Evolutionary conservation across 2,888 invertebrate species (phyloP).

Genomic region (Spodoptera picta): DNA sequence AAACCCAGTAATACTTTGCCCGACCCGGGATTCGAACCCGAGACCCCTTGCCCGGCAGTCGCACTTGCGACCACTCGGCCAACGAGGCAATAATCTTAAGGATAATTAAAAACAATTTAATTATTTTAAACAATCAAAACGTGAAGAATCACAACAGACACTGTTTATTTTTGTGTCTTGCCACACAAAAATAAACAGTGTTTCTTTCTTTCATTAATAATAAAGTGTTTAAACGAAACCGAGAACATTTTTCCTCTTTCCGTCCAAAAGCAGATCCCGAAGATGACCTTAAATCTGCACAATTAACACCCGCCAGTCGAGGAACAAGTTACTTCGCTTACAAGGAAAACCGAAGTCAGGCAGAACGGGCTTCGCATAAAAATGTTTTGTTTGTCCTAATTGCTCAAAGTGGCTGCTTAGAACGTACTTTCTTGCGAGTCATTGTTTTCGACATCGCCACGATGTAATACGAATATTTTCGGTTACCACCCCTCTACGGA

Average conservation of each 20-base stretch:
- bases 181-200: background rate
- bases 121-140: no score
- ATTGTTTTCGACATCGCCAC: conserved; percentile 84
- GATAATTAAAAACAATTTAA: no score
- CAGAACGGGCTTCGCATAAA: conserved; percentile 75
- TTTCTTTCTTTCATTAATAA: background rate
- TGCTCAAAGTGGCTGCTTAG: conserved; percentile 86
- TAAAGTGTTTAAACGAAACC: background rate
- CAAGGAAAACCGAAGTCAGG: conserved; percentile 56
- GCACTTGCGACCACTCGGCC: no score
- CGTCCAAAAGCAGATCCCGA: conserved; percentile 7
- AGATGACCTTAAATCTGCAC: conserved; percentile 40
- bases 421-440: conserved; percentile 79
- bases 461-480: conserved; percentile 83
- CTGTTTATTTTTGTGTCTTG: no score
- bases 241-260: background rate
- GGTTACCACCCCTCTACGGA: conserved; percentile 73
- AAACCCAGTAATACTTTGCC: no score
- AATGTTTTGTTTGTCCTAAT: conserved; percentile 88
- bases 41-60: no score
- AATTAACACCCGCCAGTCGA: conserved; percentile 36
- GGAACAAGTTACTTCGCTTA: conserved; percentile 54
- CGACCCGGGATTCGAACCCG: no score
- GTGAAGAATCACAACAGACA: no score
- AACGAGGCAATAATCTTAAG: no score